Evolutionary conservation across 2,113 vertebrate genomes (phyloP).

Genomic region (Microcebus murinus): DNA sequence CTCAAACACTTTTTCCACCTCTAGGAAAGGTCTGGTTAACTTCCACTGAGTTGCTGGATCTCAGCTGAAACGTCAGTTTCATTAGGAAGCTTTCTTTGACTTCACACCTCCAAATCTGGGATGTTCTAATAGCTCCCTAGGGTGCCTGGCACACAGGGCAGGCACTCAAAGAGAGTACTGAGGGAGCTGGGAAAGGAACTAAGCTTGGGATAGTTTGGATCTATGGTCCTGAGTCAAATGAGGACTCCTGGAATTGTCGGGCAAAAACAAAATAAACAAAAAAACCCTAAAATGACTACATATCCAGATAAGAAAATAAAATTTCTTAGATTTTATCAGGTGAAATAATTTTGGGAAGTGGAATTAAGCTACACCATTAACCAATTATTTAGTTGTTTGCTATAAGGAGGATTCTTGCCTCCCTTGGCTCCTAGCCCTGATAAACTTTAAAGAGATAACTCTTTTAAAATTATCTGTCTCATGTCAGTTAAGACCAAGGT

Average conservation of each 20-base stretch:
- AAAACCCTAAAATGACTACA: background rate
- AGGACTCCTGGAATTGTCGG: background rate
- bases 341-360: background rate
- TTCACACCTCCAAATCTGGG: background rate
- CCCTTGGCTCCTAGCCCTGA: background rate
- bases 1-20: background rate
- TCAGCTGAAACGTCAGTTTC: background rate
- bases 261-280: conserved; percentile 24
- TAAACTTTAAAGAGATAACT: background rate
- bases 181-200: background rate
- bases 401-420: background rate
- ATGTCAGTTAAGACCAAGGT: background rate
- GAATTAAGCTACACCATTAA: background rate
- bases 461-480: background rate
- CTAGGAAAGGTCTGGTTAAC: background rate
- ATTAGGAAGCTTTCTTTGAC: background rate
- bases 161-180: background rate
- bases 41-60: background rate
- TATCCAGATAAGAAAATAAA: background rate
- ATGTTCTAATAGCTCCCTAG: background rate
- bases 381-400: background rate
- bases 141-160: background rate
- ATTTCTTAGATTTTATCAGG: background rate
- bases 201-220: background rate
- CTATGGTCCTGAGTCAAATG: background rate